Evolutionary conservation across 2,888 invertebrate genomes (phyloP), one percentile per base, ranked within the genome.

Genomic region (Saturnia japonica): DNA sequence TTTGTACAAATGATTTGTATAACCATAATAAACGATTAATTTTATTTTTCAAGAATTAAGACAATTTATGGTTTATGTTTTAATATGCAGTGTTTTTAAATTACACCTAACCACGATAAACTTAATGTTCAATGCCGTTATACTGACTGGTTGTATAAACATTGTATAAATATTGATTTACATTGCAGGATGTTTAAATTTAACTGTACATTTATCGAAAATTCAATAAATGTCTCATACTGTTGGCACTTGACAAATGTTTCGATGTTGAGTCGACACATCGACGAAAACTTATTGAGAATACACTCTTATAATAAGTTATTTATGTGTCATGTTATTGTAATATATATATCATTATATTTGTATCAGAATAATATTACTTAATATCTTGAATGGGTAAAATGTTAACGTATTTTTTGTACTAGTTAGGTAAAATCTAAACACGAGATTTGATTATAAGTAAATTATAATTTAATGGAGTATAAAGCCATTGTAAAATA

Each of bases 221-320:
- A 40, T 64, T 64, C 64, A 64, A 40, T n/a, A 64, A 64, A 64
- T 64, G 64, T 64, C 64, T 40, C 64, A 64, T 64, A 9, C 34
- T 64, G 64, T 64, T 64, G 40, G 1, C 7, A 72, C 74, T 74
- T 72, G 73, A 68, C 70, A 72, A 70, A 71, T 75, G 75, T 75
- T 77, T 75, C 73, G 73, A 67, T 25, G 54, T 16, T 11, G 68
- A 68, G 40, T 40, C 64, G 64, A 64, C 40, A 40, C n/a, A 64
- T 64, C 64, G 40, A 64, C 8, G 40, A 64, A 64, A 64, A 64
- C n/a, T 40, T 40, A 40, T 34, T 16, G 22, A n/a, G 45, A 45
- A 51, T 51, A 51, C n/a, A n/a, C n/a, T 51, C n/a, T 22, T 16
- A n/a, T n/a, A n/a, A n/a, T n/a, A n/a, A n/a, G n/a, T n/a, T n/a